These are phyloP conservation scores for Napeogenes inachia DNA, from an alignment of 2,888 invertebrate genomes.

Conservation along the genomic window DNA sequence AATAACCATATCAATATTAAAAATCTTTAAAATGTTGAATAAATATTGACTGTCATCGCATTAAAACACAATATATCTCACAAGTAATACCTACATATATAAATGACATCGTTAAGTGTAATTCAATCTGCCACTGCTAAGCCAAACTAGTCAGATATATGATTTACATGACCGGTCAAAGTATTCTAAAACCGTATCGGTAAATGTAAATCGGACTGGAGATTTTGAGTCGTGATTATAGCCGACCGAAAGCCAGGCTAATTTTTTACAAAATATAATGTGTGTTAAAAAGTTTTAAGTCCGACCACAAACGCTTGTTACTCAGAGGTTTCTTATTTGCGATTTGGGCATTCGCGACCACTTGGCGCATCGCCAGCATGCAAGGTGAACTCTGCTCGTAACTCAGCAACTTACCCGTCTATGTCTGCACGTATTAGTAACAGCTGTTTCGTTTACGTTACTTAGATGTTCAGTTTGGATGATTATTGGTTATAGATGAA, in stretches of 20 bases:
- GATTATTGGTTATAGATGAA: not conserved
- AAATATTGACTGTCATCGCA: too few relatives aligned
- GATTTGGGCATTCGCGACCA: conserved; percentile 22
- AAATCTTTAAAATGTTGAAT: too few relatives aligned
- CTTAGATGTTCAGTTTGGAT: not conserved
- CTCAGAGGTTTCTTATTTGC: conserved; percentile 26
- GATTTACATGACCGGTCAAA: too few relatives aligned
- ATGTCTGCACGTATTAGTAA: conserved; percentile 6
- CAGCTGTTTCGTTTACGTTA: conserved; percentile 5
- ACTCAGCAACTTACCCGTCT: conserved; percentile 12
- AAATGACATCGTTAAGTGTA: too few relatives aligned
- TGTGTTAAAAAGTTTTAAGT: conserved; percentile 7
- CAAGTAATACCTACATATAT: too few relatives aligned
- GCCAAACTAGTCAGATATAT: too few relatives aligned
- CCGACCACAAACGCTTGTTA: conserved; percentile 27
- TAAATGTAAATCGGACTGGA: too few relatives aligned
- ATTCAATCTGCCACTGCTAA: too few relatives aligned
- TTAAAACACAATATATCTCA: too few relatives aligned
- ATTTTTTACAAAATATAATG: conserved; percentile 7
- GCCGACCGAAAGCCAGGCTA: not conserved
- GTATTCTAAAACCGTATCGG: too few relatives aligned
- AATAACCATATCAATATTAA: too few relatives aligned
- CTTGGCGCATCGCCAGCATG: conserved; percentile 23
- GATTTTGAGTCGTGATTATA: too few relatives aligned
- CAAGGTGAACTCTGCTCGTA: conserved; percentile 20